Base-by-base conservation (phyloP, 2,888 invertebrate genomes). In the Hecatera dysodea region DNA sequence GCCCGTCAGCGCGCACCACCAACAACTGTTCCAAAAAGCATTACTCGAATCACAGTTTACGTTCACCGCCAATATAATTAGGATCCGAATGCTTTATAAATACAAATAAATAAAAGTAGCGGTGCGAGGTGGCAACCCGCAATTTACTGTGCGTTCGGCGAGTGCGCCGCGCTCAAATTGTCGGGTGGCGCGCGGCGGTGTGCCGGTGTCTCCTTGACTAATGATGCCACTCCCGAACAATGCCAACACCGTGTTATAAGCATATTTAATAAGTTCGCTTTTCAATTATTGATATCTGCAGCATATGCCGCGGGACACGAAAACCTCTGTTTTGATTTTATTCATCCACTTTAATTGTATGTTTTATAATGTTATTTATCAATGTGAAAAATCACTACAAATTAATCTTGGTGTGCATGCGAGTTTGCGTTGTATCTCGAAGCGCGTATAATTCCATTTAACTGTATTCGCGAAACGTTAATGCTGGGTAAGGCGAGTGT, bases 21-120 rank as follows among this genome's bases (percentile, higher is more conserved):
- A 87, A 93, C 95, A 95, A 94, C 93, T 95, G 95, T 93, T 94
- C 92, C 89, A 89, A 93, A 93, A 94, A 92, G 92, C 91, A 90
- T 90, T 89, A 86, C 88, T 87, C 86, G 90, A 94, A 95, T 94
- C 94, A 95, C 93, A 90, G 92, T 89, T 88, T 89, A 90, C 90
- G 86, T 90, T 90, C 87, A 78, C 86, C 82, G 78, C 89, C 91
- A 89, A 91, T 91, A 92, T 93, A 95, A 95, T 95, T 95, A 95
- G 94, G 90, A 93, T 91, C 87, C 90, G 91, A 93, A 92, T 93
- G 91, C 90, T 92, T 93, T 92, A 94, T 93, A 95, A 95, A 94
- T 93, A 95, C 92, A 94, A 94, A 95, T 95, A 95, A 95, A 95
- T 95, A 95, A 94, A 94, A 92, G 91, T 89, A 90, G 91, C 91